A percentile compares a stretch with the other conserved stretches of the same genome.
Evolutionary conservation across 2,888 invertebrate species (phyloP).

Genomic region (Callosobruchus maculatus): DNA sequence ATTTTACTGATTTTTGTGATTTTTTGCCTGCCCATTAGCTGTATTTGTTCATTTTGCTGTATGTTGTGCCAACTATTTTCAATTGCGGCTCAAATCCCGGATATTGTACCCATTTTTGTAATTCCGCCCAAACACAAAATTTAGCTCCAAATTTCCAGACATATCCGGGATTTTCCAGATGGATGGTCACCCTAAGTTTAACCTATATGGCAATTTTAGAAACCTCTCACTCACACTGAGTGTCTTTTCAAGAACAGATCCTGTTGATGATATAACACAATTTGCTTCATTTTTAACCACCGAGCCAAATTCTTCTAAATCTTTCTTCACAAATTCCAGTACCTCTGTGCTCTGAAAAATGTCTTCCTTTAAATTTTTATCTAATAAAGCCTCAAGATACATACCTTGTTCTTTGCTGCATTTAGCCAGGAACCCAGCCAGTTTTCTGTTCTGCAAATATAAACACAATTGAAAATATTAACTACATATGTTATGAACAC

Average conservation of each 20-base stretch:
- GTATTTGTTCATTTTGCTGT: too few relatives aligned
- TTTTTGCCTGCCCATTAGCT: too few relatives aligned
- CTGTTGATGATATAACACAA: conserved; percentile 63
- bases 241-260: conserved; percentile 65
- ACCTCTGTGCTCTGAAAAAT: conserved; percentile 64
- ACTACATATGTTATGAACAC: conserved; percentile 5
- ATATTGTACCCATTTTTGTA: too few relatives aligned
- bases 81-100: too few relatives aligned
- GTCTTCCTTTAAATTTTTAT: conserved; percentile 1
- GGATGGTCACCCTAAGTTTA: too few relatives aligned
- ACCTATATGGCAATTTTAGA: neutral
- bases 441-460: conserved; percentile 35
- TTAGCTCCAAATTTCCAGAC: too few relatives aligned
- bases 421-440: conserved; percentile 49
- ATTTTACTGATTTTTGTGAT: too few relatives aligned
- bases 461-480: conserved; percentile 6
- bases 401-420: conserved; percentile 48
- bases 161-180: too few relatives aligned
- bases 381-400: neutral
- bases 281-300: conserved; percentile 70
- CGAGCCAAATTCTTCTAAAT: conserved; percentile 69
- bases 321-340: conserved; percentile 72
- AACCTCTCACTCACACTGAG: conserved; percentile 54
- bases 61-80: too few relatives aligned
- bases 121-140: too few relatives aligned